These are phyloP conservation scores for Sphaerodactylus townsendi DNA, from an alignment of 2,113 vertebrate genomes.

Conservation along the genomic window DNA sequence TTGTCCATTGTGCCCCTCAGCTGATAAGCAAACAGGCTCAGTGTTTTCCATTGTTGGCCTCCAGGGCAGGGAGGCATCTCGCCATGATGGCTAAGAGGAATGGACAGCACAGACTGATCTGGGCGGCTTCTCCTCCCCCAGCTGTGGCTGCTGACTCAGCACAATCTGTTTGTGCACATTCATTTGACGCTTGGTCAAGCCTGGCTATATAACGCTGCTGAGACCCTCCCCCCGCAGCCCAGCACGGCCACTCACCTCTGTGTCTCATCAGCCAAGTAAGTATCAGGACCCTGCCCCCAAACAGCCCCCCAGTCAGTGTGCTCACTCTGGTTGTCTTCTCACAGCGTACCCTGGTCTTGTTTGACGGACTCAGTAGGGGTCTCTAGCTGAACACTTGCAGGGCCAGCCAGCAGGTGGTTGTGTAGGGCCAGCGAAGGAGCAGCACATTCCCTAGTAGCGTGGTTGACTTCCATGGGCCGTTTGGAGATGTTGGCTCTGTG, in stretches of 20 bases:
- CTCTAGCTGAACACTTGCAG: background rate
- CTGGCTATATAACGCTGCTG: constrained; percentile 68
- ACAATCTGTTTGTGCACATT: constrained; percentile 41
- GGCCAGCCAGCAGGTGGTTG: background rate
- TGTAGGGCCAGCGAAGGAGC: background rate
- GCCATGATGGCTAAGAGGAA: constrained; percentile 62
- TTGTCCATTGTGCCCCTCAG: constrained; percentile 51
- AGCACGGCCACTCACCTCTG: constrained; percentile 49
- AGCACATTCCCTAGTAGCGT: background rate
- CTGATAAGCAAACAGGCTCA: constrained; percentile 59
- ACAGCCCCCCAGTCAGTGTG: background rate
- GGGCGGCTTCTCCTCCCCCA: background rate
- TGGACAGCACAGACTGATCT: constrained; percentile 44
- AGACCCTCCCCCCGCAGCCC: constrained; percentile 15
- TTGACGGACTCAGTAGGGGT: background rate
- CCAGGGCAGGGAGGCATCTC: constrained; percentile 38
- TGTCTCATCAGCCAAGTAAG: constrained; percentile 63
- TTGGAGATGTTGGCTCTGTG: background rate
- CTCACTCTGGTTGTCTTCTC: background rate
- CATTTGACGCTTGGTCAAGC: constrained; percentile 45
- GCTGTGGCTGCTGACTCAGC: constrained; percentile 65
- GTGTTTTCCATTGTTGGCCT: constrained; percentile 67
- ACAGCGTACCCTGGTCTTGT: background rate
- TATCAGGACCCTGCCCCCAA: constrained; percentile 42
- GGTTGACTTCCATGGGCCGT: background rate